phyloP scores from a whole-genome alignment of 37 sponge, comb jelly and placozoan genomes.

The Mnemiopsis leidyi region DNA sequence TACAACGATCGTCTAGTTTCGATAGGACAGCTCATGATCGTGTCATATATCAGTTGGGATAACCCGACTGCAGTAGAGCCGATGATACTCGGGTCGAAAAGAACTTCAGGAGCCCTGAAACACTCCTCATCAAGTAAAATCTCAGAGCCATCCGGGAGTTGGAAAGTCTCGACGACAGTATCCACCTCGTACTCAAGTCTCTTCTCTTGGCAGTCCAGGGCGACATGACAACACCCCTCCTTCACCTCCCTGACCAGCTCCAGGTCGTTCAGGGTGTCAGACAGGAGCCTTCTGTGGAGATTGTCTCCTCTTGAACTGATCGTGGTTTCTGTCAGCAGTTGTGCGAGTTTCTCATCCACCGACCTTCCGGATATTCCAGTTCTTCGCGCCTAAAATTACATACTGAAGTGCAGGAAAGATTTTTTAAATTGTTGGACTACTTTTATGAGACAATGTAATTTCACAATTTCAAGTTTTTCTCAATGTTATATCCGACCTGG shows the following conservation, averaged over 20 bases:
- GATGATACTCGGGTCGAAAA: neutral
- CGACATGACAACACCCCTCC: neutral
- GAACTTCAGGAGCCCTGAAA: neutral
- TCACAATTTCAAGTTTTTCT: too few relatives aligned
- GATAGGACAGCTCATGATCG: constrained; percentile 72
- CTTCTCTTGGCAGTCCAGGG: neutral
- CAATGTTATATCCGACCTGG: neutral
- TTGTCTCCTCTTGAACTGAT: neutral
- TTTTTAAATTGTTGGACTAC: too few relatives aligned
- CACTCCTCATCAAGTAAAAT: neutral
- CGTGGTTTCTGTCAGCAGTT: neutral
- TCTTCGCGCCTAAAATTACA: neutral
- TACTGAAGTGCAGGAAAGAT: too few relatives aligned
- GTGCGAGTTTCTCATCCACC: neutral
- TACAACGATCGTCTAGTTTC: constrained; percentile 74
- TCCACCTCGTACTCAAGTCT: neutral
- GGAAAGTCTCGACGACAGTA: neutral
- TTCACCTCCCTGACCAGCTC: neutral
- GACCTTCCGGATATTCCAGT: neutral
- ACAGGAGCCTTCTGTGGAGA: neutral
- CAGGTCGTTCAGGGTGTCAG: constrained; percentile 27
- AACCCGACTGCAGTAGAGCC: neutral
- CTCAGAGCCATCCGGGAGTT: neutral
- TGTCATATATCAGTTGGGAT: neutral
- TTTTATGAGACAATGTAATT: too few relatives aligned